A percentile compares a stretch with the other conserved stretches of the same genome.
phyloP scores from a whole-genome alignment of 2,113 vertebrate genomes.

The Nettapus auritus region DNA sequence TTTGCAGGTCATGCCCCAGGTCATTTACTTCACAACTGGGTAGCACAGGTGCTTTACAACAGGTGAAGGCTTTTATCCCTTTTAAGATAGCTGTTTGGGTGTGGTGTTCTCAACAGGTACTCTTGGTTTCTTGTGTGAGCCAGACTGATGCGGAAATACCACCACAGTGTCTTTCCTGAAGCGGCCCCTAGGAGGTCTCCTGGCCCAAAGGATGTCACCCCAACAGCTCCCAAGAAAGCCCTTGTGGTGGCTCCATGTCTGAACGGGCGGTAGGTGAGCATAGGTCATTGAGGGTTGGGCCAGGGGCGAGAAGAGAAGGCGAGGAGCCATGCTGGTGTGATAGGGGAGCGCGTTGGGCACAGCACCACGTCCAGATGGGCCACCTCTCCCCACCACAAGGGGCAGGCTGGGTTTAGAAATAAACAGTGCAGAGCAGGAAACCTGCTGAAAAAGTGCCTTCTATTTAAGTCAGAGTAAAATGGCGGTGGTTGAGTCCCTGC shows the following conservation, averaged over 20 bases:
- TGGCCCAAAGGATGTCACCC: neutral
- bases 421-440: neutral
- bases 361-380: neutral
- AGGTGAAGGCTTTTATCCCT: neutral
- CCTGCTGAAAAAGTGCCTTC: constrained; percentile 9
- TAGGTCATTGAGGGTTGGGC: neutral
- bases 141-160: neutral
- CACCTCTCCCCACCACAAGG: neutral
- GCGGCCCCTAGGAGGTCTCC: neutral
- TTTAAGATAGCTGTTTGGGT: neutral
- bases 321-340: neutral
- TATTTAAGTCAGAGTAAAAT: neutral
- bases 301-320: neutral
- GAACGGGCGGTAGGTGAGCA: neutral
- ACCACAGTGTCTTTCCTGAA: neutral
- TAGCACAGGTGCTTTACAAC: neutral
- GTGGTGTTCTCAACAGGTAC: neutral
- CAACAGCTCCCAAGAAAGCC: neutral
- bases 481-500: neutral
- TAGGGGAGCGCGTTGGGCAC: neutral
- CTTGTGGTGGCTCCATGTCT: neutral
- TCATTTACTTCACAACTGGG: neutral
- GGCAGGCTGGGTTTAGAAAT: neutral
- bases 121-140: neutral
- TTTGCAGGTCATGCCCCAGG: too few species aligned